Base-by-base conservation (phyloP, 2,888 invertebrate species). In the Drosophila pseudotakahashii region DNA sequence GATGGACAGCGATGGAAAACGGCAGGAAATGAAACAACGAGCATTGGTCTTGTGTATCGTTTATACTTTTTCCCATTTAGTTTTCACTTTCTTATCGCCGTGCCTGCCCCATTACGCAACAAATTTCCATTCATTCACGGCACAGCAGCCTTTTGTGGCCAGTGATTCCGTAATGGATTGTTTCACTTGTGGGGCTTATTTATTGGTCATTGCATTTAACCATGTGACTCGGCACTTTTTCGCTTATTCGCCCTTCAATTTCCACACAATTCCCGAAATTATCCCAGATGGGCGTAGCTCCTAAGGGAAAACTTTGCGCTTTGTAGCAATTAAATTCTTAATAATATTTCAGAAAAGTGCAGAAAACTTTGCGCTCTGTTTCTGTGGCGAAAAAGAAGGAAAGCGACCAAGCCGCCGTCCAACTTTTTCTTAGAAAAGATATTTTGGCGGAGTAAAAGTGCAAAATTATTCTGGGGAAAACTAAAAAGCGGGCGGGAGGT, bases 1-100 rank as follows among this genome's bases (percentile, higher is more conserved):
- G 50, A 51, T 36, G 50, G 36, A 34, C 6, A 16, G 13, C 30
- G 23, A 23, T 26, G 26, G 51, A 34, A 11, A 16, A 13, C 30
- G 58, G 51, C 52, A n/a, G 58, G 58, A 59, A 59, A 59, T 52
- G 58, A 52, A 32, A 41, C 44, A 14, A 54, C 52, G 52, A 51
- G 51, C 50, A 58, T 47, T 47, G 47, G 30, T 32, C 14, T 14
- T 30, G 47, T 48, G 47, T 34, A 52, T 66, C 64, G 58, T 62
- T 81, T 75, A 69, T 75, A 66, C 73, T 72, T 75, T 68, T 67
- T 67, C 68, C 69, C 81, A 81, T 81, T 79, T 75, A 71, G 78
- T 81, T 81, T 81, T 77, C 79, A 81, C 85, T 81, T 81, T 81
- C 73, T 70, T 64, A 81, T 79, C 82, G 66, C 72, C 7, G 7